These are phyloP conservation scores for Campylorhamphus procurvoides DNA, from an alignment of 2,113 vertebrate species.

Conservation along the genomic window DNA sequence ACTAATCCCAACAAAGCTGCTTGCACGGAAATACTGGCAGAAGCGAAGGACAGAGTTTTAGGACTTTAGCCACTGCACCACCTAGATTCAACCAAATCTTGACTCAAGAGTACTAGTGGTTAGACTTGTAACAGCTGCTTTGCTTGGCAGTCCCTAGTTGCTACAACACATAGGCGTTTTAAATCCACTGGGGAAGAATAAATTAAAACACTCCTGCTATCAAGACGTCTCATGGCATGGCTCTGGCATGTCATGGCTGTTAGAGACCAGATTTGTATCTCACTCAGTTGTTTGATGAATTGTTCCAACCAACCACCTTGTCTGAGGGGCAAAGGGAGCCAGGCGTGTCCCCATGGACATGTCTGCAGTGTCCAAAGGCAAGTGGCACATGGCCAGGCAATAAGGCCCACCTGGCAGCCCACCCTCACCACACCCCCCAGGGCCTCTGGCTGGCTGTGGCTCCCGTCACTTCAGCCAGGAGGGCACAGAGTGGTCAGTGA, in stretches of 20 bases:
- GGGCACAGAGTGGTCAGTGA: no score
- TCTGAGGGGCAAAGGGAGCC: no score
- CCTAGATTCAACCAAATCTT: background rate
- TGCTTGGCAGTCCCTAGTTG: background rate
- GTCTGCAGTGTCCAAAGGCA: no score
- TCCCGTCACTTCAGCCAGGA: no score
- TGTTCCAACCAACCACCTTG: no score
- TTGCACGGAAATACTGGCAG: background rate
- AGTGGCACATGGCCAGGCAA: no score
- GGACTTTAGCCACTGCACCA: background rate
- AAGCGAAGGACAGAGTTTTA: background rate
- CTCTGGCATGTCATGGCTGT: accelerated
- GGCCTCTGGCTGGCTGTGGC: no score
- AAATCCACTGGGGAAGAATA: background rate
- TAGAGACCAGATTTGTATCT: no score
- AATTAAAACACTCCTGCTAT: background rate
- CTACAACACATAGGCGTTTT: background rate
- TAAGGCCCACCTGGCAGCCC: no score
- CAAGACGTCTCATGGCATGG: background rate
- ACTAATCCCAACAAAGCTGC: background rate
- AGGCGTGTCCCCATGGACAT: no score
- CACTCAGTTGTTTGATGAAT: no score
- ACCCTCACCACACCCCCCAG: no score
- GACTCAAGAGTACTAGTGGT: background rate
- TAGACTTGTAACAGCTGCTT: background rate